Base-by-base conservation (phyloP, 2,888 invertebrate genomes). In the Philonicus albiceps region DNA sequence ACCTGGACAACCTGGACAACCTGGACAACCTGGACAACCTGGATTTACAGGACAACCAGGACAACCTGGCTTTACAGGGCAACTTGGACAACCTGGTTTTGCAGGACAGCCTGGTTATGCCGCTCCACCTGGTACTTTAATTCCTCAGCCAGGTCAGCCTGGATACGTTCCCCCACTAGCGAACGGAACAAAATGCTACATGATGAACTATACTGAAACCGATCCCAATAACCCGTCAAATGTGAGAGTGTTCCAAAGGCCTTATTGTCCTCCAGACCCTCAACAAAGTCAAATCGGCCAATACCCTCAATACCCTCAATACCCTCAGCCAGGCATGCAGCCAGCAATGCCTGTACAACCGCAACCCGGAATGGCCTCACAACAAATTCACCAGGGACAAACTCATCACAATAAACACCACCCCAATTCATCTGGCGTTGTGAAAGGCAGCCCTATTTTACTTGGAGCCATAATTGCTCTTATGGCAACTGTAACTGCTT, bases 201-300 rank as follows among this genome's bases (percentile, higher is more conserved):
- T 91, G 86, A 89, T 91, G 6, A 90, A 90, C 87, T 88, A 91
- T 19, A 92, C 92, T 88, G 91, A 91, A 88, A 91, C 92, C 76
- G 92, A 91, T 90, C 91, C 92, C n/a, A 87, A 88, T 31, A 91
- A 92, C 88, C 89, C 89, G 85, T 90, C 86, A 53, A 92, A 92
- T 88, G 90, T 90, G 89, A 89, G 89, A 72, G 90, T 91, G 86
- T 90, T 91, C 2, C 90, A 92, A 87, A 91, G 91, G 86, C 89
- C 90, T 75, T 91, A 91, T 76, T 92, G 92, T 88, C 92, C 91
- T 88, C 85, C 86, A 27, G 80, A 80, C 2, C 16, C 40, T 8
- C 91, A 91, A 86, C 91, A 91, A 30, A 64, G 27, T 22, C 64
- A 64, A 64, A 22, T 64, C 19, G 8, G 27, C 11, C 64, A 53